Evolutionary conservation across 2,888 invertebrate genomes (phyloP).

Genomic region (Euproctis similis): DNA sequence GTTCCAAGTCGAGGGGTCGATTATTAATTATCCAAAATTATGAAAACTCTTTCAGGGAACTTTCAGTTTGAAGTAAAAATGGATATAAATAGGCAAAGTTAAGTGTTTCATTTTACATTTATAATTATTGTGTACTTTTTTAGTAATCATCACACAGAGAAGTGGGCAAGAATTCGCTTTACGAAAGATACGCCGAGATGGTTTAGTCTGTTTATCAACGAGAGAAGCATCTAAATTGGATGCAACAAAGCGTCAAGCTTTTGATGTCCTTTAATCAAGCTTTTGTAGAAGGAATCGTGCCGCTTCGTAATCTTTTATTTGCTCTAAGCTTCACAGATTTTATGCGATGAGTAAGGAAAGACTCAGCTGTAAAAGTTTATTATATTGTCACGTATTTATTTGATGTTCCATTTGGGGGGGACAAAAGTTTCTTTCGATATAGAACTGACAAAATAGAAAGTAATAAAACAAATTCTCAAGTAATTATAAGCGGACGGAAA

Average conservation of each 20-base stretch:
- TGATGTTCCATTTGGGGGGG: constrained; percentile 1
- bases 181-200: constrained; percentile 10
- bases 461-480: too few relatives aligned
- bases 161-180: constrained; percentile 3
- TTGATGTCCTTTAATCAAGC: constrained; percentile 28
- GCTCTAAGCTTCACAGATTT: constrained; percentile 16
- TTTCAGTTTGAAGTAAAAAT: too few relatives aligned
- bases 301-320: constrained; percentile 19
- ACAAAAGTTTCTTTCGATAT: too few relatives aligned
- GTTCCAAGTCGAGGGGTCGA: too few relatives aligned
- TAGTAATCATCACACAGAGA: not conserved
- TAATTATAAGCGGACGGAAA: too few relatives aligned
- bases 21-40: too few relatives aligned
- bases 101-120: too few relatives aligned
- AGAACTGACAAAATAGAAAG: too few relatives aligned
- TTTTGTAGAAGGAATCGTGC: constrained; percentile 13
- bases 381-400: constrained; percentile 9
- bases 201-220: constrained; percentile 15
- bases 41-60: too few relatives aligned
- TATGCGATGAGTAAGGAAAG: constrained; percentile 10
- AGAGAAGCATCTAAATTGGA: constrained; percentile 17
- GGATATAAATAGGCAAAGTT: too few relatives aligned
- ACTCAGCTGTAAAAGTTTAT: constrained; percentile 10
- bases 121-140: too few relatives aligned
- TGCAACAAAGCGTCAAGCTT: constrained; percentile 23